phyloP scores from a whole-genome alignment of 2,797 vertebrate species.

The Megalops cyprinoides region DNA sequence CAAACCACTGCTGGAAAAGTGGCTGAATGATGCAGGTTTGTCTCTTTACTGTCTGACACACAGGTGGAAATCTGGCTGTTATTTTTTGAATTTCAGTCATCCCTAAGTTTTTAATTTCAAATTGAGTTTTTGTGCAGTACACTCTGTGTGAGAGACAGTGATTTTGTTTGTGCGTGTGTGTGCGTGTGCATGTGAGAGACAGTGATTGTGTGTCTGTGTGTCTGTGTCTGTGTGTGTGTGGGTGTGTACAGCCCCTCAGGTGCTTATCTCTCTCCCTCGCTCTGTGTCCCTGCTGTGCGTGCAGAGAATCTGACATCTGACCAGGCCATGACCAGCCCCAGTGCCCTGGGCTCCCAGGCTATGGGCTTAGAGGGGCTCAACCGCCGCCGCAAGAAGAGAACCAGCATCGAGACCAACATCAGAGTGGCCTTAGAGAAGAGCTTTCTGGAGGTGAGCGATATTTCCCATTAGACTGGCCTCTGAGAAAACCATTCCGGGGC shows the following conservation, averaged over 20 bases:
- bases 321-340: slow-evolving; percentile 93
- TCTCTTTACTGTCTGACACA: slow-evolving; percentile 48
- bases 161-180: not conserved
- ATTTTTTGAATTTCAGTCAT: too few relatives aligned
- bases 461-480: slow-evolving; percentile 28
- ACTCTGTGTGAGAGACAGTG: not conserved
- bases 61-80: not conserved
- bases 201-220: not conserved
- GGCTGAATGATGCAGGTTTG: slow-evolving; percentile 98
- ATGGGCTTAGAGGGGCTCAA: slow-evolving; percentile 94
- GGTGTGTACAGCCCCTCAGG: slow-evolving; percentile 25
- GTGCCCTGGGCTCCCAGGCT: slow-evolving; percentile 90
- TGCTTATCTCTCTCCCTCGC: slow-evolving; percentile 69
- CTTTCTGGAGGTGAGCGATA: slow-evolving; percentile 93
- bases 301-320: slow-evolving; percentile 97
- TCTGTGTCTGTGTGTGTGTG: not conserved
- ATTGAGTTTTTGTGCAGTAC: not conserved
- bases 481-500: too few relatives aligned
- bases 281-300: slow-evolving; percentile 76
- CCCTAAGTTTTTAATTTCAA: not conserved
- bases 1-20: slow-evolving; percentile 98
- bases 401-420: slow-evolving; percentile 99
- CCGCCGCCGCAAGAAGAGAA: slow-evolving; percentile 99
- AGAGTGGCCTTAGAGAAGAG: slow-evolving; percentile 99
- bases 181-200: not conserved